phyloP scores from a whole-genome alignment of 2,113 vertebrate species.

The Ptilonorhynchus violaceus region DNA sequence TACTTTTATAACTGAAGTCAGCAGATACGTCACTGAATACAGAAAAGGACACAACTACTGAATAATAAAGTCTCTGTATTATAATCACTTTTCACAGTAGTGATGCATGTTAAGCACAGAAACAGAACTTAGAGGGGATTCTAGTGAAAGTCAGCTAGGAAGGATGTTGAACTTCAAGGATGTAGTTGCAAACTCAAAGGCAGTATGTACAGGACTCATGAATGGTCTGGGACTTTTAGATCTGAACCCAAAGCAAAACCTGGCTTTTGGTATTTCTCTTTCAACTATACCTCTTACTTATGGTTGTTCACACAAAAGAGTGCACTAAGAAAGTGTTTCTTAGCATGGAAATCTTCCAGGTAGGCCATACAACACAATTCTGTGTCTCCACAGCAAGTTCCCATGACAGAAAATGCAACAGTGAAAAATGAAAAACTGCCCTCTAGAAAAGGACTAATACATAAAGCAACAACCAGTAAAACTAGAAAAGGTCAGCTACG shows the following conservation, averaged over 20 bases:
- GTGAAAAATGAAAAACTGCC: background rate
- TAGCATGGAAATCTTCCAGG: background rate
- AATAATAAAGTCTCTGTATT: background rate
- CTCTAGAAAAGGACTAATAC: background rate
- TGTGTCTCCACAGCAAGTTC: background rate
- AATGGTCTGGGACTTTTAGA: background rate
- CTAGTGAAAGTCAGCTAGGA: background rate
- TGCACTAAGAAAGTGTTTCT: background rate
- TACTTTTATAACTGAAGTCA: background rate
- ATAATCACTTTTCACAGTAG: background rate
- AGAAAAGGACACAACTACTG: background rate
- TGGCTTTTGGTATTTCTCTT: background rate
- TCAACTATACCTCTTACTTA: background rate
- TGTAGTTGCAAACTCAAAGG: background rate
- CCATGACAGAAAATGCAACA: background rate
- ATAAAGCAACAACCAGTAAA: background rate
- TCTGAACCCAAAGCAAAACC: background rate
- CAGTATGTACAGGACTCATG: background rate
- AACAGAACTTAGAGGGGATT: background rate
- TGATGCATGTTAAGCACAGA: background rate
- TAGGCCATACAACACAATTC: background rate
- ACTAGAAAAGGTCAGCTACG: background rate
- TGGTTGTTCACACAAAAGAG: background rate
- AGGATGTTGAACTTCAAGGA: background rate
- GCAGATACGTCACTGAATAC: background rate